These are phyloP conservation scores for Poecilobothrus nobilitatus DNA, from an alignment of 2,888 invertebrate species.

Conservation along the genomic window DNA sequence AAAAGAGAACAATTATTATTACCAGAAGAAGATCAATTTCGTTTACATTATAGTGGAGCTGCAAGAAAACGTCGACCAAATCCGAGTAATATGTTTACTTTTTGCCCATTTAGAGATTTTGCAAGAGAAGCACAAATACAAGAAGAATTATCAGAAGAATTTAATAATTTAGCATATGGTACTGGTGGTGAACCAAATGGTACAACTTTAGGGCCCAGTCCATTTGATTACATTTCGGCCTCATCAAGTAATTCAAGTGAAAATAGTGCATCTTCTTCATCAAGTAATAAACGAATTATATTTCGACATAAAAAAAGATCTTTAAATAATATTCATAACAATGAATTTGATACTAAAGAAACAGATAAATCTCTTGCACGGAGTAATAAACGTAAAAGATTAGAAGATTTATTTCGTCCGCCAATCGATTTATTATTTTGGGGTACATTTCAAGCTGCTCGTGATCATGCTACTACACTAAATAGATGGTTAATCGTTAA, in stretches of 20 bases:
- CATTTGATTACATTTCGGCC: conserved; percentile 23
- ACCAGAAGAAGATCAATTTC: conserved; percentile 42
- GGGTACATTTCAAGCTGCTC: conserved; percentile 51
- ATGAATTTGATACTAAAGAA: background rate
- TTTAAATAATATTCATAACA: background rate
- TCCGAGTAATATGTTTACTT: conserved; percentile 29
- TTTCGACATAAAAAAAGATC: background rate
- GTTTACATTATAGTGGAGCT: conserved; percentile 27
- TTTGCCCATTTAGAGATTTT: conserved; percentile 41
- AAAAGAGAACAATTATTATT: conserved; percentile 39
- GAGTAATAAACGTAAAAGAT: conserved; percentile 36
- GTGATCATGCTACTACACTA: conserved; percentile 48
- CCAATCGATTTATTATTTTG: conserved; percentile 57
- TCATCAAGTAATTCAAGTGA: background rate
- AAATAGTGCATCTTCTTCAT: background rate
- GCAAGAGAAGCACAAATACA: conserved; percentile 40
- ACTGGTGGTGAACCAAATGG: conserved; percentile 23
- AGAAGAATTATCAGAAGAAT: conserved; percentile 29
- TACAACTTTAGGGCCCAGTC: conserved; percentile 8
- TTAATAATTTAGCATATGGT: background rate
- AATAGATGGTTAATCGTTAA: conserved; percentile 63
- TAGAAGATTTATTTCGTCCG: conserved; percentile 60
- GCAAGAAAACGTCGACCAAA: conserved; percentile 31
- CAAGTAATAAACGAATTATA: background rate
- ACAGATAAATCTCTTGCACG: background rate